Evolutionary conservation across 2,797 vertebrate species (phyloP), one percentile per base, ranked within the genome.

Genomic region (Channa striata): DNA sequence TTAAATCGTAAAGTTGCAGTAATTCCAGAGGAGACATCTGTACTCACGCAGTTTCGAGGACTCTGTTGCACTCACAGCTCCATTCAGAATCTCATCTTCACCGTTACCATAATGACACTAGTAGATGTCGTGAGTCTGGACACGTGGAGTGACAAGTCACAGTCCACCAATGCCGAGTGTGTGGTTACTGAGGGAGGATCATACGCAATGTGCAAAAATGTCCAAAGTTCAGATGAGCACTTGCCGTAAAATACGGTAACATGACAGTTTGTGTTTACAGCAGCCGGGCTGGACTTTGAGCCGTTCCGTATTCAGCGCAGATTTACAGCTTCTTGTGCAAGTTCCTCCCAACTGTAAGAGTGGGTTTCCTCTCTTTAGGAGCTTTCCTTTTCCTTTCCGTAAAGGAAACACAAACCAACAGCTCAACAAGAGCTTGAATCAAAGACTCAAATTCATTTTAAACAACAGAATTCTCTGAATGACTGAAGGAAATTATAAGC

Each of bases 221-320:
- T 34, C 33, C 5, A 34, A 8, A n/a, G n/a, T n/a, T n/a, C n/a
- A 36, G 39, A 42, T 21, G 7, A 1, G n/a, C n/a, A n/a, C n/a
- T n/a, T n/a, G n/a, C 48, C n/a, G 6, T 11, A 13, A 17, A 11
- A 25, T 76, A 76, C 19, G 43, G 59, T 73, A 69, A 60, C 14
- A 14, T 12, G 13, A 39, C 39, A 7, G 30, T 44, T 46, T 46
- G 10, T 49, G 2, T 51, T 19, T 11, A 0, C 13, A 13, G 9
- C 49, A 21, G 59, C 21, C 40, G 47, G 23, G 49, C 10, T 75
- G 56, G 57, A 81, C 73, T 77, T 71, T 77, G 68, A 65, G 25
- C 36, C 1, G 0, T 5, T 33, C 1, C 17, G 7, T 19, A n/a
- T 44, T 44, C 3, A 7, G 5, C 59, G 33, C 1, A 19, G 9